Evolutionary conservation across 2,113 vertebrate species (phyloP), one percentile per base, ranked within the genome.

Genomic region (Hucho hucho): DNA sequence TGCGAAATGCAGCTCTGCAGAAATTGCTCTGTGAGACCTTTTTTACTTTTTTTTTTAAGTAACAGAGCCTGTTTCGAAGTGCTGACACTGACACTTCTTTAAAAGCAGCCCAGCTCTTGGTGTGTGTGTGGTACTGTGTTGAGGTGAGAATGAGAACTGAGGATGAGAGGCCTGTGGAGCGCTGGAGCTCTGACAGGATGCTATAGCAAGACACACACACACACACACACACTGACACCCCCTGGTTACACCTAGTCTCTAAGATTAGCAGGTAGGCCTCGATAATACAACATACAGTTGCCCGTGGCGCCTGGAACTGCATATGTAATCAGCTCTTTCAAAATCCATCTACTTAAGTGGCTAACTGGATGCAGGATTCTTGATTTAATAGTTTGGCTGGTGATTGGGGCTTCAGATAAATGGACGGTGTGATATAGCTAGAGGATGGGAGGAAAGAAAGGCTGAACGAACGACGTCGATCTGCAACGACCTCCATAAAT

Each of bases 401-500:
- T 7, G 7, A 11, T 6, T 1, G 7, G 37, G 37, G 37, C 37
- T 43, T 43, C 37, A 43, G 37, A 43, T 43, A 43, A 43, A 47
- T 83, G 16, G 28, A 7, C 4, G 28, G 18, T 13, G 26, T 22
- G 18, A 20, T n/a, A 22, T 12, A 43, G 22, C 14, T 24, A 76
- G 49, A 70, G 80, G 69, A 83, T 77, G 74, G 82, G 81, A 84
- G 78, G 77, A 25, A n/a, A n/a, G 72, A 77, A 73, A 70, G 81
- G 79, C 68, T 74, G 47, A 74, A 84, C 56, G 66, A 75, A 79
- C 75, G 78, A 70, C 71, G 81, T 75, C 83, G 86, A 81, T 89
- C 86, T 75, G 72, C 85, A 89, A 90, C 83, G 88, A 88, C 81
- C 71, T 26, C 83, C 90, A 93, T 93, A 91, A 91, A 93, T 93